Conservation (phyloP, 2,113 vertebrate species). For the Australoheros scitulus region DNA sequence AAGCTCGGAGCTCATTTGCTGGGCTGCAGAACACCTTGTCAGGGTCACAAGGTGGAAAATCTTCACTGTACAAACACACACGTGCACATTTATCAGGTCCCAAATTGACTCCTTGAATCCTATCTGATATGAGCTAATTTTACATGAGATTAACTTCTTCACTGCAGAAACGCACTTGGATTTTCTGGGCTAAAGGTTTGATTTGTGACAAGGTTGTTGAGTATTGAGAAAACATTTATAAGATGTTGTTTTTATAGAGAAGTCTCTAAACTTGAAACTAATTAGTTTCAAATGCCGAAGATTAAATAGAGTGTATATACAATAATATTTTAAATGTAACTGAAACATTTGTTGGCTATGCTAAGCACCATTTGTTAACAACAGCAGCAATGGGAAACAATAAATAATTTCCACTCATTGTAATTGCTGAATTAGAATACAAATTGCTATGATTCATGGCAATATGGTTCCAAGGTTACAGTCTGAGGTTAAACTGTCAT, state of each 20-base stretch:
- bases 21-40: constrained; percentile 54
- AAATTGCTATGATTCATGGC: background rate
- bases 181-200: constrained; percentile 14
- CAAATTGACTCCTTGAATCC: background rate
- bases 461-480: constrained; percentile 11
- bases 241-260: background rate
- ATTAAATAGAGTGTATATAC: background rate
- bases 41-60: constrained; percentile 49
- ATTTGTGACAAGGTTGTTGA: background rate
- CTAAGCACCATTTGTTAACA: background rate
- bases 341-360: background rate
- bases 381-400: background rate
- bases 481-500: constrained; percentile 38
- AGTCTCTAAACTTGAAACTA: background rate
- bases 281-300: background rate
- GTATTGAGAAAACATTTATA: background rate
- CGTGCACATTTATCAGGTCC: background rate
- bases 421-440: background rate
- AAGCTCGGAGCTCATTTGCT: constrained; percentile 63
- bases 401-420: background rate
- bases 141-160: constrained; percentile 31
- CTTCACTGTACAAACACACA: background rate
- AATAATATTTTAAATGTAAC: rapidly evolving
- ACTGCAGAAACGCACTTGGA: background rate
- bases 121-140: constrained; percentile 29